phyloP scores from a whole-genome alignment of 2,888 invertebrate species.

The Therioaphis trifolii region DNA sequence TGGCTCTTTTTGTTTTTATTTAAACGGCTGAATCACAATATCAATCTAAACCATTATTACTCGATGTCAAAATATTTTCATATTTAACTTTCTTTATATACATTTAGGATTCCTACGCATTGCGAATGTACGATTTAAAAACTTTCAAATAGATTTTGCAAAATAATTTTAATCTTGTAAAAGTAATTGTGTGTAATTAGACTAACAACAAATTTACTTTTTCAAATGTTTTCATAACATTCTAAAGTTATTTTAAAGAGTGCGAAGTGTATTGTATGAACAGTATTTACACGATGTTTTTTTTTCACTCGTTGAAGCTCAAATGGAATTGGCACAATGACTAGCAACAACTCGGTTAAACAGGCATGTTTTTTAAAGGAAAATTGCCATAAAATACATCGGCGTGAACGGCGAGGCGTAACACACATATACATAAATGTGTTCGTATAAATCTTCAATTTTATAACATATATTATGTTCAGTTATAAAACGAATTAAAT shows the following conservation, averaged over 20 bases:
- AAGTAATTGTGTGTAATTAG: slow-evolving; percentile 13
- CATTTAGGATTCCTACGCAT: too few relatives aligned
- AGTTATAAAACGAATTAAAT: too few relatives aligned
- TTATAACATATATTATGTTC: too few relatives aligned
- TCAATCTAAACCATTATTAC: background rate
- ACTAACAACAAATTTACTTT: slow-evolving; percentile 6
- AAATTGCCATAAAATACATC: background rate
- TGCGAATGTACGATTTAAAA: background rate
- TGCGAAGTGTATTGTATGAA: background rate
- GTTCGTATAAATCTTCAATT: too few relatives aligned
- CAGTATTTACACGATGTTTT: background rate
- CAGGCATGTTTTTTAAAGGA: slow-evolving; percentile 1
- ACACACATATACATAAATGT: background rate
- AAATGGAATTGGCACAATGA: background rate
- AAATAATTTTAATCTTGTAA: background rate
- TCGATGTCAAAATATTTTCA: background rate
- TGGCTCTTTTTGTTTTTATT: too few relatives aligned
- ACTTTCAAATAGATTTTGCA: background rate
- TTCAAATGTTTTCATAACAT: background rate
- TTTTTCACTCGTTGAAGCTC: background rate
- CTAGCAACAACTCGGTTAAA: background rate
- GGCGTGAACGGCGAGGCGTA: background rate
- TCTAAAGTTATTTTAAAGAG: background rate
- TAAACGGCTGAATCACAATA: background rate
- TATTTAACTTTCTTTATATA: background rate